Evolutionary conservation across 2,113 vertebrate genomes (phyloP), one percentile per base, ranked within the genome.

Genomic region (Paratilapia polleni): DNA sequence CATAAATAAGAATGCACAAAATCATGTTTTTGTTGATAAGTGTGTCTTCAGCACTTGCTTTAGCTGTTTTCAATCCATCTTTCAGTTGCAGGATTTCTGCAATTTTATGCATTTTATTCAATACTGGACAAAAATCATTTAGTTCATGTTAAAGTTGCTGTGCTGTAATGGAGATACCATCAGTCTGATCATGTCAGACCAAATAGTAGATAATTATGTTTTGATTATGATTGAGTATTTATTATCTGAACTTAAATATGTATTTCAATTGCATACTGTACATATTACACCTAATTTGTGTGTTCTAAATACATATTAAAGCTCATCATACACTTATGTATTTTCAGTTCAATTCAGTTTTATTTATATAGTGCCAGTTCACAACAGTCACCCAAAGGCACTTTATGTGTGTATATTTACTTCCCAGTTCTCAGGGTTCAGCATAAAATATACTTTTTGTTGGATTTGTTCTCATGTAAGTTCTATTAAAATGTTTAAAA

Each of bases 131-230:
- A 57, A 57, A n/a, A 22, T n/a, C 2, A 57, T 9, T 57, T 57
- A 36, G 36, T 2, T 36, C 6, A 36, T 36, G 36, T 8, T 8
- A 36, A 36, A 36, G 36, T 36, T 36, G 36, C 6, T 36, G 8
- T 36, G 36, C 6, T 36, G 8, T 36, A 36, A 36, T 36, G 36
- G 8, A 36, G 36, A 36, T 3, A 5, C 6, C 8, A 8, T 6
- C 6, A 36, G 36, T 36, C 36, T 7, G 4, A 36, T 36, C 6
- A 36, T 36, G 36, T 34, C 34, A 34, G 34, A 34, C 34, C 6
- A 6, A 34, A 34, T 34, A 34, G 34, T 34, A 34, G 6, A 34
- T 34, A 3, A 34, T 24, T 24, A 66, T 0, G 47, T 0, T 1
- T 19, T 47, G 22, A 66, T 66, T 66, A 43, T 8, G n/a, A 66